Base-by-base conservation (phyloP, 2,888 invertebrate genomes). In the Drosophila recens region DNA sequence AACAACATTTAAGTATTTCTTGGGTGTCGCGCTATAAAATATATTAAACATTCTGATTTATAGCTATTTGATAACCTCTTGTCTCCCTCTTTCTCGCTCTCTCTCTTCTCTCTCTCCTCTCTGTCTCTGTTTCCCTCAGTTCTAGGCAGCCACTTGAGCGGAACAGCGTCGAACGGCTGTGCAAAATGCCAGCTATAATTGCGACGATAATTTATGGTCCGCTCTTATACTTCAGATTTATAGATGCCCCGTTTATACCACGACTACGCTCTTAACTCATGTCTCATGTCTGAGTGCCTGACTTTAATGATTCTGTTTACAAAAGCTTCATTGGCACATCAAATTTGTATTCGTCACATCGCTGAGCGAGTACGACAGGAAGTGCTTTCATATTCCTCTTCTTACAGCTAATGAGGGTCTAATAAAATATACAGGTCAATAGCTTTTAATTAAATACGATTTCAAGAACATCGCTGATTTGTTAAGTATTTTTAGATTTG, bases 51-150 rank as follows among this genome's bases (percentile, higher is more conserved):
- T 83, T 80, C 86, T 89, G 87, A 87, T 87, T 89, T 87, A 87
- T 87, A 75, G 80, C 87, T 73, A 80, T 89, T 86, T 89, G 89
- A 87, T 87, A 87, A 87, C 87, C 89, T 72, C 83, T 70, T 72
- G 49, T 53, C 40, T 46, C 40, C 13, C 36, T 20, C 15, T 5
- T 1, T n/a, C 23, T 33, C 45, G 13, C 43, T n/a, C 45, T 20
- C 27, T 17, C 15, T 33, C 49, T 20, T n/a, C 45, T 20, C 27
- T 17, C 15, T 33, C 49, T 20, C n/a, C 9, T 20, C 54, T 45
- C 38, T 20, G 27, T 13, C 53, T 27, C 30, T n/a, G n/a, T 33
- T 20, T 38, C 38, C 1, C 65, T 27, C 53, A 5, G 17, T 59
- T n/a, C 45, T 59, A 49, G 56, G n/a, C 67, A 45, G 53, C 59